Evolutionary conservation across 2,797 vertebrate species (phyloP).

Genomic region (Glyptemys insculpta): DNA sequence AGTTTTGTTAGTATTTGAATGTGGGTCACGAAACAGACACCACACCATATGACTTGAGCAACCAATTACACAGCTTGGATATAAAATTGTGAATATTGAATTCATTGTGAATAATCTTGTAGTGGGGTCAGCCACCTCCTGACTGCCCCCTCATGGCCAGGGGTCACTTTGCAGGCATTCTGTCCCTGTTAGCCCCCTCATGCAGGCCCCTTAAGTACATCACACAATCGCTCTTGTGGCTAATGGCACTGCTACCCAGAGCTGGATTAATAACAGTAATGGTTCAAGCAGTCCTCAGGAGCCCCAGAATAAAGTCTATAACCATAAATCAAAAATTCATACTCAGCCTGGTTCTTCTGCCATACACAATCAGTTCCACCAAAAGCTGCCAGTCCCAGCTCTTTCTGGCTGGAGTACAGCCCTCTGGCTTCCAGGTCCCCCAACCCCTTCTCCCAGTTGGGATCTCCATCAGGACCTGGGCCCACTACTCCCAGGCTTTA

Average conservation of each 20-base stretch:
- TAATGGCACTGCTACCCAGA: background rate
- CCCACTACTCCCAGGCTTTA: background rate
- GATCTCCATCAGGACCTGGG: background rate
- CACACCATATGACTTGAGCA: background rate
- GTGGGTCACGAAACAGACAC: background rate
- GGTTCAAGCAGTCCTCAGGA: background rate
- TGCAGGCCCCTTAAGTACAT: background rate
- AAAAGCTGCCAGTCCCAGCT: background rate
- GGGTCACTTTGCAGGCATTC: background rate
- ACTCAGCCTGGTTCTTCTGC: background rate
- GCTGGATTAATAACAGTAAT: background rate
- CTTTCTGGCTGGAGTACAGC: background rate
- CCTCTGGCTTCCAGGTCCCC: background rate
- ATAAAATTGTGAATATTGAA: constrained; percentile 1
- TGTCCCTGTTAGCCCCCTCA: background rate
- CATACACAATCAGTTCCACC: background rate
- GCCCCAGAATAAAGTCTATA: background rate
- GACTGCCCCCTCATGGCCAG: background rate
- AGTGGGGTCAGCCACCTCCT: background rate
- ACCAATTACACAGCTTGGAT: background rate
- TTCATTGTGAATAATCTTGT: constrained; percentile 2
- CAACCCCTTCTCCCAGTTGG: background rate
- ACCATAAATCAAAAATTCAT: background rate
- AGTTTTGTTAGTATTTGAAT: constrained; percentile 23
- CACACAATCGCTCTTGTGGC: background rate